Base-by-base conservation (phyloP, 2,113 vertebrate species). In the Phycodurus eques region DNA sequence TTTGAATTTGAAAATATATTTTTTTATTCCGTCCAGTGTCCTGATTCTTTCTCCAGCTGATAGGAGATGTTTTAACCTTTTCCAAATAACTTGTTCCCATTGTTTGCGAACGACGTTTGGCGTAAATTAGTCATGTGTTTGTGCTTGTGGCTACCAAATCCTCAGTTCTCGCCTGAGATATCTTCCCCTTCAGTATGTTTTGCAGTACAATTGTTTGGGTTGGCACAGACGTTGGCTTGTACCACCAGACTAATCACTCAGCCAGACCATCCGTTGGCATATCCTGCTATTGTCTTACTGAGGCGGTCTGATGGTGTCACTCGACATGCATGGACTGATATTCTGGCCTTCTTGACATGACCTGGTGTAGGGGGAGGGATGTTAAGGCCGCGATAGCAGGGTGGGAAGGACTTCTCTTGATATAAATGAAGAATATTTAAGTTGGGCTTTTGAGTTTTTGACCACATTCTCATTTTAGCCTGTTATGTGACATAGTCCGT, bases 221-320 rank as follows among this genome's bases (percentile, higher is more conserved):
- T 91, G 90, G 88, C 83, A 4, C 68, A 0, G 65, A 60, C 19
- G 46, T 73, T 77, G 69, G 62, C 79, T n/a, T 12, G 33, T 57
- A 71, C 57, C 76, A 67, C 79, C 78, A 77, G 80, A 83, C 88
- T 77, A 87, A 89, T 90, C 89, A 88, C 79, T 84, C 81, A 83
- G 39, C 77, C 75, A 39, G 83, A 78, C 80, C 53, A 92, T 90
- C 85, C 88, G 87, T 76, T 76, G 85, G 86, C 84, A 90, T n/a
- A 88, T 92, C 90, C 90, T 90, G 89, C 80, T 33, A 90, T 92
- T 92, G 90, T 92, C 80, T 72, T 64, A 53, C 71, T 71, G 75
- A 68, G 33, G 74, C 49, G 71, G 78, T 85, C 79, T 78, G 78
- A 82, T 78, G 78, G 73, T 85, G 79, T 85, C 80, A 80, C 74